phyloP scores from a whole-genome alignment of 2,888 invertebrate genomes.

The Thecophora atra region DNA sequence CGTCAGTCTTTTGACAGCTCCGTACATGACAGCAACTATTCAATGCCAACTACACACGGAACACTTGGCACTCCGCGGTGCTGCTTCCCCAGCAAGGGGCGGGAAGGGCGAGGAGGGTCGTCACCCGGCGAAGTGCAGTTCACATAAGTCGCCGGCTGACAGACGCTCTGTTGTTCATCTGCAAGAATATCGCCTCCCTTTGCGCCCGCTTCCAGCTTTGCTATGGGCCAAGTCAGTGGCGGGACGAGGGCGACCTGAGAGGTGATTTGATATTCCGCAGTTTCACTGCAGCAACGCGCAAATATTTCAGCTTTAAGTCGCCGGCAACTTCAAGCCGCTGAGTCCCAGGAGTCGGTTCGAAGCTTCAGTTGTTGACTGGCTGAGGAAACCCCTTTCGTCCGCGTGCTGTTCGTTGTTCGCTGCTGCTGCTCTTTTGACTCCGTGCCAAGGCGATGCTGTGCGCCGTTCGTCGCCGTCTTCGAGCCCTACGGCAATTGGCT shows the following conservation, averaged over 20 bases:
- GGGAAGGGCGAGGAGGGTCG: neutral
- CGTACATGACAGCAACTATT: constrained; percentile 19
- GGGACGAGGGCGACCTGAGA: neutral
- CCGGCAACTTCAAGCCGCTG: neutral
- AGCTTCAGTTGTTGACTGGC: neutral
- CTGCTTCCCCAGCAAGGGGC: neutral
- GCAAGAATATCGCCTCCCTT: neutral
- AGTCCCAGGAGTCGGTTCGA: neutral
- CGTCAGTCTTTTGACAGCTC: constrained; percentile 16
- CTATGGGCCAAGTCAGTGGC: neutral
- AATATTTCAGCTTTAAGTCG: neutral
- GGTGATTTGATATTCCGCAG: neutral
- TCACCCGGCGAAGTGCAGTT: neutral
- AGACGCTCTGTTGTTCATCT: neutral
- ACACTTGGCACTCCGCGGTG: neutral
- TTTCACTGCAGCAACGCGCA: neutral
- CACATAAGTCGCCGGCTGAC: neutral
- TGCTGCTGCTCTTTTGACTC: constrained; percentile 16
- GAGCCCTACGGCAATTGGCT: constrained; percentile 26
- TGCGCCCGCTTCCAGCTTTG: neutral
- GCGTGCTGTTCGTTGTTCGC: neutral
- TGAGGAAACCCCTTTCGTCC: neutral
- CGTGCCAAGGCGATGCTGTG: constrained; percentile 5
- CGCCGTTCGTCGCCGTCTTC: neutral
- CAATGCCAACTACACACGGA: constrained; percentile 5